Base-by-base conservation (phyloP, 2,797 vertebrate species). In the Neopelma chrysocephalum region DNA sequence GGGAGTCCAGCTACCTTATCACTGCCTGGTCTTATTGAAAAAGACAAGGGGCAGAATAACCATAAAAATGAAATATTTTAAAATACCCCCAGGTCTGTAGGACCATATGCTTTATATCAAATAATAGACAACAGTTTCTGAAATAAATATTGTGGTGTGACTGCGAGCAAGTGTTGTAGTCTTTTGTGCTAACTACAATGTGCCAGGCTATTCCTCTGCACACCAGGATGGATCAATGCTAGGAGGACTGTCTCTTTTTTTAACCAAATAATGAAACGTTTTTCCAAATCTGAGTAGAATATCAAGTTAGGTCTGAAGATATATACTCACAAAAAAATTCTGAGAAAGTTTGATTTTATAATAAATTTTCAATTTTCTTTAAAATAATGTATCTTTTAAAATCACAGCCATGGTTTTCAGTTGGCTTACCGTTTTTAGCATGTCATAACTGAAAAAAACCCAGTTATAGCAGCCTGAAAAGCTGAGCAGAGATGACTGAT, bases 371-470 rank as follows among this genome's bases (percentile, higher is more conserved):
- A n/a, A 11, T 89, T 81, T 73, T 79, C 80, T 88, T 70, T 45
- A 87, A 92, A 94, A 90, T 50, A 90, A 82, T 21, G 17, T 14
- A 71, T 71, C 32, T 62, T 29, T 73, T 86, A 60, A 88, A 95
- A 92, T 34, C 48, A 69, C 2, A 9, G 75, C 21, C n/a, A 45
- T 22, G 29, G 15, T 62, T 89, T 89, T 70, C 73, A 87, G 57
- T 31, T 57, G 18, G 48, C 20, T 79, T 61, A 62, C 22, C 83
- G 32, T 82, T 86, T 94, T 47, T 17, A 70, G 47, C 21, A 47
- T 47, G 19, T 62, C 38, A 20, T 26, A 84, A 78, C 36, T 60
- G 47, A 34, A 87, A 86, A 71, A 31, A 22, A 6, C 3, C 12
- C 3, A 57, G 7, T 34, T 19, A 68, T 0, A 75, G 42, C 27